phyloP scores from a whole-genome alignment of 2,888 invertebrate genomes.

The Cepaea hortensis region DNA sequence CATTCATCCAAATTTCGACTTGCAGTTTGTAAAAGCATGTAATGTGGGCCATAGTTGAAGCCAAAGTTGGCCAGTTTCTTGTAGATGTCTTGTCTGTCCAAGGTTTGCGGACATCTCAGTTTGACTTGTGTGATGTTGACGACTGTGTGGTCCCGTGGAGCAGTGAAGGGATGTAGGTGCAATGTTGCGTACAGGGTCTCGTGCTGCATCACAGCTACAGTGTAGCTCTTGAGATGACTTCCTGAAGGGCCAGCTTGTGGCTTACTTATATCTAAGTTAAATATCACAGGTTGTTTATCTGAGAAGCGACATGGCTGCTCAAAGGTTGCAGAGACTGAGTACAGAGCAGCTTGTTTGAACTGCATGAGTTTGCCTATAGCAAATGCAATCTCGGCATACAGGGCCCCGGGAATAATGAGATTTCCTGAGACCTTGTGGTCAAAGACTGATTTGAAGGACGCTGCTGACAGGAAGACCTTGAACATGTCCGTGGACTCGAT shows the following conservation, averaged over 20 bases:
- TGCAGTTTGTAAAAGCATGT: constrained; percentile 43
- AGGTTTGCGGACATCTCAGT: constrained; percentile 19
- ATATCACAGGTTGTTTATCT: background rate
- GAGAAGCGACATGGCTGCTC: constrained; percentile 40
- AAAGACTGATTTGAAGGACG: constrained; percentile 51
- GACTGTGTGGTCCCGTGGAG: background rate
- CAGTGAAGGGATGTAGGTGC: constrained; percentile 13
- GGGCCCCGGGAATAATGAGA: constrained; percentile 56
- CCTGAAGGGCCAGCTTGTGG: background rate
- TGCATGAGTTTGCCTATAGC: constrained; percentile 50
- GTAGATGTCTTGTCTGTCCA: constrained; percentile 45
- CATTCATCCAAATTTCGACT: constrained; percentile 53
- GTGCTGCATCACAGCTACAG: constrained; percentile 22
- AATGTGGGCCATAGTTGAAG: constrained; percentile 47
- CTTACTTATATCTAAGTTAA: constrained; percentile 35
- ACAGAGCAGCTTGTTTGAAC: constrained; percentile 17
- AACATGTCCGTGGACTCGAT: constrained; percentile 26
- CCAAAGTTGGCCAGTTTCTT: constrained; percentile 30
- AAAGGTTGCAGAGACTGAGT: constrained; percentile 46
- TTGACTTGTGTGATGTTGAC: constrained; percentile 40
- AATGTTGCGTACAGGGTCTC: constrained; percentile 36
- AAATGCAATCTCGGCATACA: constrained; percentile 59
- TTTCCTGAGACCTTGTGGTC: constrained; percentile 56
- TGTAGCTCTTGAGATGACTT: constrained; percentile 30
- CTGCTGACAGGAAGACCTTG: constrained; percentile 36